Evolutionary conservation across 2,113 vertebrate species (phyloP), one percentile per base, ranked within the genome.

Genomic region (Actenoides hombroni): DNA sequence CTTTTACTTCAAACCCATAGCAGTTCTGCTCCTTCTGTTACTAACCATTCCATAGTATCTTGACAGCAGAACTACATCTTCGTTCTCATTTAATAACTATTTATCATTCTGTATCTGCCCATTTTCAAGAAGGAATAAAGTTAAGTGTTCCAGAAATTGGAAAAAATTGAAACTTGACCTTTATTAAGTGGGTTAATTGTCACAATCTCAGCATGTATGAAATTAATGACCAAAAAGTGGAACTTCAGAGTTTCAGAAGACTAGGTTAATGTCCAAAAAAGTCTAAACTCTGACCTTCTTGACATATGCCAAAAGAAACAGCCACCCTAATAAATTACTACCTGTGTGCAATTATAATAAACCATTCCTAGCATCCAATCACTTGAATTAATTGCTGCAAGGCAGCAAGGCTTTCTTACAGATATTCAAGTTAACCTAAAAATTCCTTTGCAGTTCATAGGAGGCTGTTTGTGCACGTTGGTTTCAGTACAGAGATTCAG

Each of bases 121-220:
- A 94, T 97, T 98, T 98, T 98, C 97, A 97, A 97, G 97, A 98
- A 97, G 96, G 96, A 98, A 91, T 97, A 98, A 98, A 98, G 98
- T 98, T 98, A 98, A 98, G 97, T 97, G 97, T 98, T 98, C 97
- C 95, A 98, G 98, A 98, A 98, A 98, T 97, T 97, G 97, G 97
- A 98, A 98, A 98, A 98, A 98, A 98, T 95, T 98, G 98, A 98
- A 98, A 98, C 97, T 95, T 98, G 98, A 98, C 98, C 98, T 98
- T 98, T 98, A 98, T 98, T 98, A 98, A 98, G 97, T 98, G 98
- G 98, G 98, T 98, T 98, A 98, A 98, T 98, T 98, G 98, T 98
- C 98, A 98, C 98, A 98, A 98, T 98, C 97, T 97, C 96, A 97
- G 97, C 98, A 97, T 98, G 98, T 98, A 98, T 88, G 90, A 98